Evolutionary conservation across 2,888 invertebrate genomes (phyloP).

Genomic region (Mesoligia furuncula): DNA sequence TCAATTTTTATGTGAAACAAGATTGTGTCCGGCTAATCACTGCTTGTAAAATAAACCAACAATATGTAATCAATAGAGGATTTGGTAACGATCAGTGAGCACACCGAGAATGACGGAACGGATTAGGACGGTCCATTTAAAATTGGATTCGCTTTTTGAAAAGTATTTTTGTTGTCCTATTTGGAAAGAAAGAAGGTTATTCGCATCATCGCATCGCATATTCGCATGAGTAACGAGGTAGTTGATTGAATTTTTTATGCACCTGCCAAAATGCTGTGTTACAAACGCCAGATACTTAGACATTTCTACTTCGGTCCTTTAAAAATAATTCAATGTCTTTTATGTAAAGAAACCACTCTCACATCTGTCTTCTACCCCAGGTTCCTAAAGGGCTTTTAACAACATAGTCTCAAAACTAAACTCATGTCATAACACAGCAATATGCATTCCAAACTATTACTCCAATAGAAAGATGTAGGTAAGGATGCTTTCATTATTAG

Average conservation of each 20-base stretch:
- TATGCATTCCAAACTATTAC: not conserved
- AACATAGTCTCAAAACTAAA: not conserved
- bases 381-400: not conserved
- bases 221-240: not conserved
- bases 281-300: not conserved
- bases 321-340: not conserved
- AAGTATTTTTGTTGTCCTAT: not conserved
- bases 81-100: constrained; percentile 29
- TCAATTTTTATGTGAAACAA: constrained; percentile 61
- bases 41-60: constrained; percentile 54
- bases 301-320: not conserved
- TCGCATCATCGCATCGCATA: not conserved
- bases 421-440: not conserved
- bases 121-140: constrained; percentile 5
- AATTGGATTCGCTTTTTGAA: constrained; percentile 17
- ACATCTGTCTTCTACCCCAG: not conserved
- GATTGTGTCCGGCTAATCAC: constrained; percentile 50
- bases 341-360: not conserved
- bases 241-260: not conserved
- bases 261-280: not conserved
- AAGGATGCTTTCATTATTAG: not conserved
- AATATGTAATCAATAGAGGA: constrained; percentile 47
- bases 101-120: constrained; percentile 34
- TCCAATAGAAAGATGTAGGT: not conserved
- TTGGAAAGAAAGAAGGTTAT: not conserved